Percentiles rank a stretch among this genome's conserved stretches.
Conservation (phyloP, 2,888 invertebrate species). For the Mechanitis messenoides region DNA sequence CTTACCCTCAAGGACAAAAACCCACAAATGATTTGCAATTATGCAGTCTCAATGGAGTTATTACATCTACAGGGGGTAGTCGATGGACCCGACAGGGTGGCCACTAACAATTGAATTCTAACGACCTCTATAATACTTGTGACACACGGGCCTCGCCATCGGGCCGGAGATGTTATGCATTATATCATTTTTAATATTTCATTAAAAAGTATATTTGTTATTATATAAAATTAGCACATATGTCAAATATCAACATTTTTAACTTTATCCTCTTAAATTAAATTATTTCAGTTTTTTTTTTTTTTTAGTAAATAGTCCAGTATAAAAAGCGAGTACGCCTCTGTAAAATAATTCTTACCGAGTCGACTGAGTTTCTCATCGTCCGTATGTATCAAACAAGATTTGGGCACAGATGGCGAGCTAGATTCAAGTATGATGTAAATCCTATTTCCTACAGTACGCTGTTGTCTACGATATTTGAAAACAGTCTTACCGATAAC, state of each 20-base stretch:
- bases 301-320: too few relatives aligned
- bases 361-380: background rate
- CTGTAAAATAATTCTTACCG: too few relatives aligned
- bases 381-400: slow-evolving; percentile 48
- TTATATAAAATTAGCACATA: too few relatives aligned
- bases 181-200: too few relatives aligned
- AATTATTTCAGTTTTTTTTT: too few relatives aligned
- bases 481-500: slow-evolving; percentile 48
- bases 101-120: slow-evolving; percentile 74
- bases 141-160: slow-evolving; percentile 40
- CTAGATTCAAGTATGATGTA: slow-evolving; percentile 61
- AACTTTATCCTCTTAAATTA: too few relatives aligned
- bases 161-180: slow-evolving; percentile 1
- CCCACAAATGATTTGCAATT: slow-evolving; percentile 75
- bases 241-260: too few relatives aligned
- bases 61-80: slow-evolving; percentile 60
- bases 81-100: slow-evolving; percentile 51
- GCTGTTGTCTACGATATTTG: slow-evolving; percentile 47
- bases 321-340: too few relatives aligned
- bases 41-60: slow-evolving; percentile 73
- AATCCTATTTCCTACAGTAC: slow-evolving; percentile 64
- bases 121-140: slow-evolving; percentile 61
- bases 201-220: too few relatives aligned
- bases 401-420: slow-evolving; percentile 66
- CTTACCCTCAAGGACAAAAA: slow-evolving; percentile 44